These are phyloP conservation scores for Archivesica marissinica DNA, from an alignment of 1,140 invertebrate genomes.

Conservation along the genomic window DNA sequence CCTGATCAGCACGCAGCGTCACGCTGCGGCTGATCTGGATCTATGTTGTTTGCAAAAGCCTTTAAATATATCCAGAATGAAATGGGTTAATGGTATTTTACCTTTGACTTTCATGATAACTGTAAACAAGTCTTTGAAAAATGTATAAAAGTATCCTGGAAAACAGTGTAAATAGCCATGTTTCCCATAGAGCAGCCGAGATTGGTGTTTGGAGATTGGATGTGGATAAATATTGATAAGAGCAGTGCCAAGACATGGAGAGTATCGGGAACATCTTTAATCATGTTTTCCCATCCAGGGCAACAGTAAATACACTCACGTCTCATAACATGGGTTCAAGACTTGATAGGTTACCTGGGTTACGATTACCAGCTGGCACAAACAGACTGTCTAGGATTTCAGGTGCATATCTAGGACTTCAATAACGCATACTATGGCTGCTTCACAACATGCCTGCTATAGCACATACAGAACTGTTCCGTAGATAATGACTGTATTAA, in stretches of 20 bases:
- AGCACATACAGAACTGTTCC: too few species aligned
- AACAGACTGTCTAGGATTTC: too few species aligned
- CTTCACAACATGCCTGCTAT: too few species aligned
- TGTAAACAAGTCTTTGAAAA: background rate
- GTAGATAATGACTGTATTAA: too few species aligned
- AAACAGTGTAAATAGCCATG: background rate
- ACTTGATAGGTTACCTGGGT: background rate
- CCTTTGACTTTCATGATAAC: background rate
- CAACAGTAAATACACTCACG: background rate
- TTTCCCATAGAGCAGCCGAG: background rate
- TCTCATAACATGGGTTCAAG: background rate
- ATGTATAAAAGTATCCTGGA: background rate
- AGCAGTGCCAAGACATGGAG: background rate
- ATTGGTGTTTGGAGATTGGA: background rate
- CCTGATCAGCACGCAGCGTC: too few species aligned
- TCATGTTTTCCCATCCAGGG: constrained; percentile 5
- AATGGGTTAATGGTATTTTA: too few species aligned
- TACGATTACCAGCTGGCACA: too few species aligned
- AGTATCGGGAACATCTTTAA: background rate
- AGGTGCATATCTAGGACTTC: too few species aligned
- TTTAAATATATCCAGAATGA: too few species aligned
- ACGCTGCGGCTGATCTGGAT: too few species aligned
- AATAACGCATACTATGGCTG: too few species aligned
- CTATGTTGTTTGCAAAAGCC: too few species aligned
- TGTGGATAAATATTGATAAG: constrained; percentile 23